phyloP scores from a whole-genome alignment of 1,140 invertebrate species.

The Drosophila sechellia region DNA sequence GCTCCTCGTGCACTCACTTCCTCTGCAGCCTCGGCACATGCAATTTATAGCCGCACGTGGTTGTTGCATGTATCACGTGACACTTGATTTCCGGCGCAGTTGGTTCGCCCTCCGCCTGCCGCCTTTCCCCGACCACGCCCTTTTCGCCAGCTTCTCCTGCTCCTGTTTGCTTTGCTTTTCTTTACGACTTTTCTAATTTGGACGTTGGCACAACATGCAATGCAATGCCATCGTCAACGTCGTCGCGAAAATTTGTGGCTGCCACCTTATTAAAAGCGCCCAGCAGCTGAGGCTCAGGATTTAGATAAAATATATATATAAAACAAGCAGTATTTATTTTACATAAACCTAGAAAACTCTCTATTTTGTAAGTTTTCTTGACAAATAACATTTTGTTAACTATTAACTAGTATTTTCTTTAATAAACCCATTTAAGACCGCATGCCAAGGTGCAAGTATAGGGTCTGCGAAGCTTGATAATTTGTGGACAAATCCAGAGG shows the following conservation, averaged over 20 bases:
- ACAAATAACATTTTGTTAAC: neutral
- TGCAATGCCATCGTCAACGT: slow-evolving; percentile 69
- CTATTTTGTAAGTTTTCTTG: too few species aligned
- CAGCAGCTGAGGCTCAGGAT: slow-evolving; percentile 63
- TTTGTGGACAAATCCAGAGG: neutral
- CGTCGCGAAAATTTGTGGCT: slow-evolving; percentile 80
- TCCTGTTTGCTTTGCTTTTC: slow-evolving; percentile 74
- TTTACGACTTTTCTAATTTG: slow-evolving; percentile 82
- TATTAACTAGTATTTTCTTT: neutral
- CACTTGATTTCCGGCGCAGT: slow-evolving; percentile 78
- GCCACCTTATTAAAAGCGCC: slow-evolving; percentile 79
- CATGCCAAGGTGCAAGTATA: neutral
- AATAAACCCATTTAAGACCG: neutral
- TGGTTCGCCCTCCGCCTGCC: slow-evolving; percentile 25
- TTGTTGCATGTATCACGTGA: slow-evolving; percentile 82
- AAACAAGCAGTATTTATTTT: too few species aligned
- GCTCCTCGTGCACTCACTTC: slow-evolving; percentile 25
- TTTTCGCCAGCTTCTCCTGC: slow-evolving; percentile 16
- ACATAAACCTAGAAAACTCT: too few species aligned
- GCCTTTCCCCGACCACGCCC: slow-evolving; percentile 16
- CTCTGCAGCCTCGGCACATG: slow-evolving; percentile 72
- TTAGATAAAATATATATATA: too few species aligned
- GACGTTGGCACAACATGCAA: slow-evolving; percentile 79
- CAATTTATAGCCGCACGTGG: slow-evolving; percentile 80
- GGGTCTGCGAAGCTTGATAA: neutral